Base-by-base conservation (phyloP, 2,113 vertebrate species). In the Triplophysa tibetana region DNA sequence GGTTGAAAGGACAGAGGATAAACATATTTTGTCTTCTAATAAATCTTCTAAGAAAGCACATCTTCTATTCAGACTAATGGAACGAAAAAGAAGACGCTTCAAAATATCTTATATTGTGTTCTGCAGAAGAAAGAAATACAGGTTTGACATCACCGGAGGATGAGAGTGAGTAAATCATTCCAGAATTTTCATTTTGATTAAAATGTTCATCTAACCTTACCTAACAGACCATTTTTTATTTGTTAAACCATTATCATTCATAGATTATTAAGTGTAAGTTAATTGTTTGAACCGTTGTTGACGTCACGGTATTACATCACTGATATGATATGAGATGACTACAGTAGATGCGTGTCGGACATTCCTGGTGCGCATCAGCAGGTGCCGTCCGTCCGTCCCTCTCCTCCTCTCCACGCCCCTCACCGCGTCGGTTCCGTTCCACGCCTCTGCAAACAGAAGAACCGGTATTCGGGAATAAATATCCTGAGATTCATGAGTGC, bases 1-100 rank as follows among this genome's bases (percentile, higher is more conserved):
- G 17, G 48, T 70, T 33, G 33, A 70, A 48, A 70, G 68, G 48
- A 54, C 68, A 70, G 68, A 24, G 24, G 50, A 50, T 50, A 16
- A 6, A 19, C 16, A 50, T 29, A n/a, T 29, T 70, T 70, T 19
- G 16, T 70, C 26, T 26, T 52, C 1, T 24, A 70, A 16, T 48
- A 8, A 8, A 14, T 41, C 9, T 24, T 24, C 24, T 24, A 24
- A 24, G 1, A 24, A 24, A 24, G 24, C 24, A 24, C 24, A 24
- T 24, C 24, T 5, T 43, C 21, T 52, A 17, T 52, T 14, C 14
- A 43, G 9, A 38, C 11, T 68, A 16, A 48, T 23, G 12, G n/a
- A 45, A 6, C 4, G 6, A 4, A 33, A 33, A 33, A 33, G 33
- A 33, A 6, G 33, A 33, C 0, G 33, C 6, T 33, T 5, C 33